phyloP scores from a whole-genome alignment of 2,888 invertebrate species.

The Pandemis cinnamomeana region DNA sequence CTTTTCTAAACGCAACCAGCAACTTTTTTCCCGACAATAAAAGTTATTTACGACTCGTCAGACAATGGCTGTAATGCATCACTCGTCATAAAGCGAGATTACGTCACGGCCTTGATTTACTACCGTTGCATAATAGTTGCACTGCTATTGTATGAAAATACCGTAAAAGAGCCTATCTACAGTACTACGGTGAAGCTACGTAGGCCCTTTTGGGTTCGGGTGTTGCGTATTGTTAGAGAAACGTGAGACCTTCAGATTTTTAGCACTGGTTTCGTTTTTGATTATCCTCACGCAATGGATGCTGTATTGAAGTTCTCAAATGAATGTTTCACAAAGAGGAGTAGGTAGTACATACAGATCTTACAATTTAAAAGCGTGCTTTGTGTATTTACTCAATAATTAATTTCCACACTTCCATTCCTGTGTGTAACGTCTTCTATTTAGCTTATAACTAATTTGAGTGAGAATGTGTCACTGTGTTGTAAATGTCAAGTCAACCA shows the following conservation, averaged over 20 bases:
- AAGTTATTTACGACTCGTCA: slow-evolving; percentile 80
- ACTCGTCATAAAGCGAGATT: slow-evolving; percentile 82
- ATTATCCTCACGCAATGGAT: no score
- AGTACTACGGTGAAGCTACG: neutral
- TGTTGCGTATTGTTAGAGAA: neutral
- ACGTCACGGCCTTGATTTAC: slow-evolving; percentile 76
- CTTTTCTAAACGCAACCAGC: slow-evolving; percentile 23
- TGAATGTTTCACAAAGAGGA: neutral
- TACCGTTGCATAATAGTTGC: slow-evolving; percentile 56
- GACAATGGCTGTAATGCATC: slow-evolving; percentile 68
- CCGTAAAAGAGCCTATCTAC: slow-evolving; percentile 1
- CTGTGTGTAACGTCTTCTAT: no score
- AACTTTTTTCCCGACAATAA: slow-evolving; percentile 62
- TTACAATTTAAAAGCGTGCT: no score
- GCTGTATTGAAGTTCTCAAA: neutral
- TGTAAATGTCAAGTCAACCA: neutral
- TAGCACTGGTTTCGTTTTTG: neutral
- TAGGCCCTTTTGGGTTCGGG: neutral
- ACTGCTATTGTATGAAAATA: slow-evolving; percentile 22
- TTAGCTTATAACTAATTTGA: no score
- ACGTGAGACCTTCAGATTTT: slow-evolving; percentile 16
- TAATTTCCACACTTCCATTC: no score
- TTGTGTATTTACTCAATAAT: no score
- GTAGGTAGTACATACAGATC: no score
- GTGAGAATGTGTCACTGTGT: no score